Conservation (phyloP, 2,888 invertebrate genomes). For the Leucania comma region DNA sequence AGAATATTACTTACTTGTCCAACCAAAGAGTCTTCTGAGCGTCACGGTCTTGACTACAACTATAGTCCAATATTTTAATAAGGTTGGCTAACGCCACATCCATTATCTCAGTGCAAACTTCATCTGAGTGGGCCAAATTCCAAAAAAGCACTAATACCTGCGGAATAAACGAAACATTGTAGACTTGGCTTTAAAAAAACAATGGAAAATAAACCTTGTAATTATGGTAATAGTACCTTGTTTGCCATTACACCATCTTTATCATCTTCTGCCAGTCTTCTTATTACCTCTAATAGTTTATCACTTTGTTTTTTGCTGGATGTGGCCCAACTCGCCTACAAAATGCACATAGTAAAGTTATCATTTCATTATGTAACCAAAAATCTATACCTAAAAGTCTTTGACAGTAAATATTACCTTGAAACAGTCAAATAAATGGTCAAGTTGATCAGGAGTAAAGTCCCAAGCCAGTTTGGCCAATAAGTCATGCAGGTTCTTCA, state of each 20-base stretch:
- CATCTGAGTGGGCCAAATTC: conserved; percentile 98
- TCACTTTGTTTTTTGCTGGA: conserved; percentile 99
- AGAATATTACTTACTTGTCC: conserved; percentile 91
- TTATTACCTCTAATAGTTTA: conserved; percentile 97
- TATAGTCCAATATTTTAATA: conserved; percentile 99
- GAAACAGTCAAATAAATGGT: conserved; percentile 99
- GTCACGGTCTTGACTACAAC: conserved; percentile 99
- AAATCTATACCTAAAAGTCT: too few relatives aligned
- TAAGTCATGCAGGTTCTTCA: conserved; percentile 99
- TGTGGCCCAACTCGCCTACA: conserved; percentile 97
- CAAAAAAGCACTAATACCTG: conserved; percentile 97
- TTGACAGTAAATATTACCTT: conserved; percentile 91
- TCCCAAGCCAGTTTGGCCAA: conserved; percentile 99
- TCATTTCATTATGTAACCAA: not conserved
- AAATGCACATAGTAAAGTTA: conserved; percentile 56
- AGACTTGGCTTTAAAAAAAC: not conserved
- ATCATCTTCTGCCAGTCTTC: conserved; percentile 98
- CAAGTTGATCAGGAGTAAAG: conserved; percentile 98
- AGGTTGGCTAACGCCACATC: conserved; percentile 98
- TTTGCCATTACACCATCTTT: conserved; percentile 99
- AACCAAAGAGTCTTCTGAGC: conserved; percentile 99
- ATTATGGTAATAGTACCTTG: conserved; percentile 91
- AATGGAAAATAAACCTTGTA: not conserved
- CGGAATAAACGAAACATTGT: conserved; percentile 46
- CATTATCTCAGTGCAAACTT: conserved; percentile 99